Percentiles rank a stretch among this genome's conserved stretches.
Conservation (phyloP, 2,113 vertebrate genomes). For the Tragelaphus imberbis region DNA sequence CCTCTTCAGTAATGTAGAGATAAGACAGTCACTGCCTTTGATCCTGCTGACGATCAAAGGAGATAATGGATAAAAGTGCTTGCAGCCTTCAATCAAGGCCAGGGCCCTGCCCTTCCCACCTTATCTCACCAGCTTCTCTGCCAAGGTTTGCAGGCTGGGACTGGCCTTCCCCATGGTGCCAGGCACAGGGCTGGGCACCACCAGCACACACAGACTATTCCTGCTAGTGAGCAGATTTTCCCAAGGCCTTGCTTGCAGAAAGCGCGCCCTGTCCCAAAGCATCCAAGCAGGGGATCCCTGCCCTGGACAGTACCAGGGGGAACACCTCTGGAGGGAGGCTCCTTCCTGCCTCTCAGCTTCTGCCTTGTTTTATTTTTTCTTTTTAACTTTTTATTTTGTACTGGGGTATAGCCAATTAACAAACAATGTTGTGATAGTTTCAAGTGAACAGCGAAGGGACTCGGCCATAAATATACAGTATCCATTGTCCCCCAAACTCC, state of each 20-base stretch:
- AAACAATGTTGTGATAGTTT: neutral
- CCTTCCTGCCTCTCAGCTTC: neutral
- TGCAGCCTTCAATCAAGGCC: neutral
- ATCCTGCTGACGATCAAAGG: slow-evolving; percentile 32
- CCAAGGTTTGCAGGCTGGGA: slow-evolving; percentile 62
- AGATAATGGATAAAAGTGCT: slow-evolving; percentile 30
- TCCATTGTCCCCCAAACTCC: neutral
- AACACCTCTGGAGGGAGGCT: neutral
- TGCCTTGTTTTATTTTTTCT: neutral
- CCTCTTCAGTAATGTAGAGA: slow-evolving; percentile 1
- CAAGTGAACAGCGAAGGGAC: neutral
- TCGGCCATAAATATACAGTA: neutral
- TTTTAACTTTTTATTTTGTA: neutral
- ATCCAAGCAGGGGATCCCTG: neutral
- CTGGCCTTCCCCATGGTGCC: slow-evolving; percentile 38
- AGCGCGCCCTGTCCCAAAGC: neutral
- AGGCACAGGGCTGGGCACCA: slow-evolving; percentile 61
- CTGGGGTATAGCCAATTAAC: neutral
- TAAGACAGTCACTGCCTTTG: slow-evolving; percentile 34
- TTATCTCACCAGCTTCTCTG: slow-evolving; percentile 54
- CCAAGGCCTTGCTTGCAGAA: neutral
- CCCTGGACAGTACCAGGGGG: neutral
- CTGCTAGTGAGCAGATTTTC: slow-evolving; percentile 41
- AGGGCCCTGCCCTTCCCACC: slow-evolving; percentile 48
- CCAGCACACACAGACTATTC: neutral